phyloP scores from a whole-genome alignment of 2,888 invertebrate genomes.

The Panopea generosa region DNA sequence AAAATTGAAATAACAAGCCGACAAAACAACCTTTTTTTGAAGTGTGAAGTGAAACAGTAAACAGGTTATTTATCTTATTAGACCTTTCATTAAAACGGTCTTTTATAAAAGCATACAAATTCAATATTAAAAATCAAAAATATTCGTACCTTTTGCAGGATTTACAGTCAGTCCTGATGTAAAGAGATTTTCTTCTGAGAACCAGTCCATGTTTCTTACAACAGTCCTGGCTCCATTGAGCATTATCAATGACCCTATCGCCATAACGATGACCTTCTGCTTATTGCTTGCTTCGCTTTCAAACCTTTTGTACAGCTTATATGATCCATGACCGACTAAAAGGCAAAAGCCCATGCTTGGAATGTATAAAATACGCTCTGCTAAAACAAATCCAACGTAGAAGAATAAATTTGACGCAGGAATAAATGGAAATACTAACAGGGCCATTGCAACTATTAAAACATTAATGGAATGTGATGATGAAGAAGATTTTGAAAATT shows the following conservation, averaged over 20 bases:
- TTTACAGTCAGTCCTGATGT: conserved; percentile 95
- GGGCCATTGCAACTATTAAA: conserved; percentile 87
- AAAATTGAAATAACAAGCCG: no score
- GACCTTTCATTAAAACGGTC: no score
- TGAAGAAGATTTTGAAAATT: conserved; percentile 18
- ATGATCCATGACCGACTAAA: conserved; percentile 88
- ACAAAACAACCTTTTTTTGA: no score
- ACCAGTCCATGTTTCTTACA: conserved; percentile 95
- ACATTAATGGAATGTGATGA: conserved; percentile 68
- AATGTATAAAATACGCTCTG: conserved; percentile 97
- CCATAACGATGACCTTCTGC: conserved; percentile 51
- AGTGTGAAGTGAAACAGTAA: no score
- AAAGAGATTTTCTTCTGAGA: conserved; percentile 96
- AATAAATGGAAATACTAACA: conserved; percentile 96
- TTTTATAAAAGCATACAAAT: no score
- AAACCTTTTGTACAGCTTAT: conserved; percentile 67
- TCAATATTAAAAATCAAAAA: no score
- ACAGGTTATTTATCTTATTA: no score
- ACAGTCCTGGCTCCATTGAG: conserved; percentile 89
- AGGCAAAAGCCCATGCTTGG: conserved; percentile 98
- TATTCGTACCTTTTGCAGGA: conserved; percentile 95
- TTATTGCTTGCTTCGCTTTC: conserved; percentile 35
- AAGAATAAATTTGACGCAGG: conserved; percentile 98
- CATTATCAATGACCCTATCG: conserved; percentile 74
- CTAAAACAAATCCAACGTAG: conserved; percentile 99